Evolutionary conservation across 1,140 invertebrate species (phyloP).

Genomic region (Pristionchus pacificus): DNA sequence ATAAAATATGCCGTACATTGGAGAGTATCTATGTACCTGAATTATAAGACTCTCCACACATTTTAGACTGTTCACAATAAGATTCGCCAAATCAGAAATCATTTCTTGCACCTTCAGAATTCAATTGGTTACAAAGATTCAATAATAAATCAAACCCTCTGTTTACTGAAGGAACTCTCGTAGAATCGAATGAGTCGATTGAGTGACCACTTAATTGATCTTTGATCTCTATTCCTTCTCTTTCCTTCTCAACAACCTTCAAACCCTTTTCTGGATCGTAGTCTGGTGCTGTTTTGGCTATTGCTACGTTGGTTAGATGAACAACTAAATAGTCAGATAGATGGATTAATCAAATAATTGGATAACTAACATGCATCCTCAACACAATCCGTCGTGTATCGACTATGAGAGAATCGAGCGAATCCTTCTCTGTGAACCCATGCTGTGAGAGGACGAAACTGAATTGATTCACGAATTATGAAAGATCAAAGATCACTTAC

Average conservation of each 20-base stretch:
- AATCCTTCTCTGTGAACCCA: conserved; percentile 63
- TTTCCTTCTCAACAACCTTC: conserved; percentile 59
- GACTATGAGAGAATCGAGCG: conserved; percentile 62
- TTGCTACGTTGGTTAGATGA: conserved; percentile 63
- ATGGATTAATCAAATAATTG: neutral
- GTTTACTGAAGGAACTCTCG: neutral
- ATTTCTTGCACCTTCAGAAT: conserved; percentile 56
- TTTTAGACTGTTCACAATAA: conserved; percentile 61
- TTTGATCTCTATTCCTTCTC: conserved; percentile 49
- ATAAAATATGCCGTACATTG: conserved; percentile 33
- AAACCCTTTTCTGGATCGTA: conserved; percentile 63
- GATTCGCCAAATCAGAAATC: conserved; percentile 60
- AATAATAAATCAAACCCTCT: neutral
- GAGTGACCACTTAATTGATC: neutral
- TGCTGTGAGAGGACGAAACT: conserved; percentile 61
- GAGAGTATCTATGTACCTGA: conserved; percentile 48
- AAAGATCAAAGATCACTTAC: conserved; percentile 42
- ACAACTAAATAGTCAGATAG: conserved; percentile 56
- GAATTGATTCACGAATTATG: neutral
- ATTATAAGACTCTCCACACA: conserved; percentile 59
- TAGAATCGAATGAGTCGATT: neutral
- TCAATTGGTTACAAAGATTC: neutral
- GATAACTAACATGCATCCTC: conserved; percentile 61
- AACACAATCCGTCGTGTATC: conserved; percentile 61
- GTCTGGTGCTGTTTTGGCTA: conserved; percentile 63